Evolutionary conservation across 2,888 invertebrate species (phyloP).

Genomic region (Dilophus febrilis): DNA sequence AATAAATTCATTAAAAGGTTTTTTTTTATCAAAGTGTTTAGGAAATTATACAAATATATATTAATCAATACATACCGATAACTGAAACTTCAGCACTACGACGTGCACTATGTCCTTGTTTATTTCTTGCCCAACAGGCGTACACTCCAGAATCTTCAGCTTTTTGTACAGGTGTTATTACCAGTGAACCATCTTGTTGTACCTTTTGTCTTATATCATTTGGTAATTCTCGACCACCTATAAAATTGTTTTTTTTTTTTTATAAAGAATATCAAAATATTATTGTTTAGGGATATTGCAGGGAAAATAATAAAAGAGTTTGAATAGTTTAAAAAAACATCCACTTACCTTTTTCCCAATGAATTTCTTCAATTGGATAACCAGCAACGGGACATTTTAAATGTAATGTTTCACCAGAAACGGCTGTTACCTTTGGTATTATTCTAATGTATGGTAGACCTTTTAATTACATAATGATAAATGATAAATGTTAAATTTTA

Average conservation of each 20-base stretch:
- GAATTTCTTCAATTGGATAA: conserved; percentile 62
- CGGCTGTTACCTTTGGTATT: conserved; percentile 65
- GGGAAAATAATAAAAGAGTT: not conserved
- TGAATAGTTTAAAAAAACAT: conserved; percentile 1
- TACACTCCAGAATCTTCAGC: conserved; percentile 59
- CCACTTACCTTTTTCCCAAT: conserved; percentile 53
- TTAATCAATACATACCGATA: conserved; percentile 57
- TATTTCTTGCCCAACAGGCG: conserved; percentile 62
- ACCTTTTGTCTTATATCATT: conserved; percentile 63
- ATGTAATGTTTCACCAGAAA: conserved; percentile 55
- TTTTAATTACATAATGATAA: too few species aligned
- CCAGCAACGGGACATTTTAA: conserved; percentile 70
- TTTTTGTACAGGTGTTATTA: conserved; percentile 60
- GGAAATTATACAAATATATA: too few species aligned
- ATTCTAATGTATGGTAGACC: conserved; percentile 63
- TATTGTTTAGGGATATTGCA: not conserved
- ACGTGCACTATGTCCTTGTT: conserved; percentile 56
- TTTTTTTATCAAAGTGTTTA: too few species aligned
- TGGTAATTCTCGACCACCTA: conserved; percentile 52
- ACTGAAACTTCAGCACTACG: conserved; percentile 58
- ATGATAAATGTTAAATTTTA: too few species aligned
- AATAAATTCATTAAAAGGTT: too few species aligned
- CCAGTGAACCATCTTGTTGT: conserved; percentile 52
- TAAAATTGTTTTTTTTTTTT: conserved; percentile 8
- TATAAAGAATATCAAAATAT: too few species aligned